phyloP scores from a whole-genome alignment of 2,797 vertebrate genomes.

The Acrossocheilus fasciatus region DNA sequence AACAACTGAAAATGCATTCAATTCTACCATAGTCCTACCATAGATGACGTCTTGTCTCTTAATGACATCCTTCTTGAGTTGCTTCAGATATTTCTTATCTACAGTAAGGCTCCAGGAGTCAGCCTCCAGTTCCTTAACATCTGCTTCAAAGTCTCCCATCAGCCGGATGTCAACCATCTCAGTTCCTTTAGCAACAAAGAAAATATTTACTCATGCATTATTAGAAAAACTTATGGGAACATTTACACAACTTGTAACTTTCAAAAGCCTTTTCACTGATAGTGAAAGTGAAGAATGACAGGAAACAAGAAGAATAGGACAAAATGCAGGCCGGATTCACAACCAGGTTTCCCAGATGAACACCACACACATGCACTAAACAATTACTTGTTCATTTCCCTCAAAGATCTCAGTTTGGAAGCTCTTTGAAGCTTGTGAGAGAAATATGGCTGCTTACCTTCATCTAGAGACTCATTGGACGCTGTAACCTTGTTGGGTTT shows the following conservation, averaged over 20 bases:
- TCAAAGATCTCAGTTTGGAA: neutral
- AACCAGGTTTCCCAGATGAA: neutral
- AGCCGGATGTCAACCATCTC: conserved; percentile 97
- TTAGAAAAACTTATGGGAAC: neutral
- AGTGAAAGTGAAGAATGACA: neutral
- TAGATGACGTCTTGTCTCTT: conserved; percentile 98
- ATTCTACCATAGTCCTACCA: conserved; percentile 73
- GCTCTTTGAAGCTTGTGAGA: conserved; percentile 36
- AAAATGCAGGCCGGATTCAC: neutral
- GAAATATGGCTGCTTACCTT: conserved; percentile 81
- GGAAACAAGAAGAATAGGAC: neutral
- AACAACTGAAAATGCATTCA: neutral
- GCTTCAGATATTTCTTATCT: conserved; percentile 87
- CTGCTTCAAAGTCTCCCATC: conserved; percentile 93
- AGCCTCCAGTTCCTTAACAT: conserved; percentile 90
- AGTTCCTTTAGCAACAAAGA: conserved; percentile 78
- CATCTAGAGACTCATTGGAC: conserved; percentile 95
- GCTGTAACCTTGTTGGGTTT: conserved; percentile 92
- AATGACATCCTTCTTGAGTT: conserved; percentile 89
- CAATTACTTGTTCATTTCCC: neutral
- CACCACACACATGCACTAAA: neutral
- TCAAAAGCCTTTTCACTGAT: neutral
- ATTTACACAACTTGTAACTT: neutral
- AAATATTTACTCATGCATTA: neutral
- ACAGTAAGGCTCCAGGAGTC: conserved; percentile 95